Base-by-base conservation (phyloP, 2,797 vertebrate genomes). In the Microctenopoma stevenorrisi region DNA sequence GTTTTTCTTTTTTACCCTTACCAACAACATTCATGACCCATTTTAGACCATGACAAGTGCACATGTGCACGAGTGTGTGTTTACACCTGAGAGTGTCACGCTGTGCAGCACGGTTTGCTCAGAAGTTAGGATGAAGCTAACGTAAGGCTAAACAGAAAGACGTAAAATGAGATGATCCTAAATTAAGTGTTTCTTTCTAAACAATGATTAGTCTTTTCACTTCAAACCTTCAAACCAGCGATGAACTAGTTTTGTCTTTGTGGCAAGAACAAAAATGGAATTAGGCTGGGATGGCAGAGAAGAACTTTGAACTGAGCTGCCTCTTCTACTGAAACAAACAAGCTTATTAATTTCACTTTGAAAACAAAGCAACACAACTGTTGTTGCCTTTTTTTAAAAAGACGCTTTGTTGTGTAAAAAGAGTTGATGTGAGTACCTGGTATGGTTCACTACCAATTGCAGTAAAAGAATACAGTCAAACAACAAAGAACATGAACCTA, bases 401-500 rank as follows among this genome's bases (percentile, higher is more conserved):
- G 1, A 18, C 1, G 1, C 10, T 44, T 12, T 60, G 42, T 12
- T 50, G 4, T 50, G 16, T 52, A 8, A 28, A 8, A 28, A 37
- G 4, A 28, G 4, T 55, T 52, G 0, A 13, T 50, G 37, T 46
- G 4, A 40, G 40, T 42, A 43, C 47, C 44, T 64, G 10, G 18
- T 40, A 69, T 85, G 89, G 94, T 95, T 95, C 94, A 94, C 93
- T 91, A 78, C 93, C 89, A 94, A 92, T n/a, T 93, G 92, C 93
- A 93, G 90, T 76, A 71, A 78, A 79, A 75, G 12, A 78, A 70
- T 55, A 71, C 7, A 1, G 15, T 59, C 4, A 46, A 74, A 46
- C 72, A 8, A 62, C n/a, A 71, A 78, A 63, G 11, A 66, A 62
- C 1, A 70, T 26, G 13, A 80, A 82, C 16, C 63, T 76, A 83